These are phyloP conservation scores for Apodemus speciosus DNA, from an alignment of 2,113 vertebrate species.

Conservation along the genomic window DNA sequence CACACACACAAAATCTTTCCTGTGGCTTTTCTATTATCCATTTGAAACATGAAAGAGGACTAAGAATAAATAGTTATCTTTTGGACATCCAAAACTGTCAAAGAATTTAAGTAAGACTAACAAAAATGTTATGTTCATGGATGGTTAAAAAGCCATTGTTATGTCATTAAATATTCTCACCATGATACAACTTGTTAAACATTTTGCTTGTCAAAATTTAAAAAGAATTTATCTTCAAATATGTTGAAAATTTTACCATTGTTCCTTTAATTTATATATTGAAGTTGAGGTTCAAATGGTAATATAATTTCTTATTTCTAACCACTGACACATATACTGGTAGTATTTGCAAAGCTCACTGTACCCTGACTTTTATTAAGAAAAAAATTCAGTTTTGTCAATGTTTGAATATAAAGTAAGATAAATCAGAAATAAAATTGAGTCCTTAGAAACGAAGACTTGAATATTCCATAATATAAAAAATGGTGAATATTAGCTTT, in stretches of 20 bases:
- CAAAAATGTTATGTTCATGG: background rate
- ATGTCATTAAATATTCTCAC: background rate
- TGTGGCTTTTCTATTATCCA: background rate
- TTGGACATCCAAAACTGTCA: background rate
- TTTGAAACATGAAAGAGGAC: background rate
- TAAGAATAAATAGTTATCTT: background rate
- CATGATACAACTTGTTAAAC: background rate
- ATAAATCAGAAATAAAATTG: constrained; percentile 15
- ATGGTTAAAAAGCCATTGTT: constrained; percentile 16
- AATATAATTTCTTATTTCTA: background rate
- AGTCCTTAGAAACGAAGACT: constrained; percentile 46
- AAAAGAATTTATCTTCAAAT: background rate
- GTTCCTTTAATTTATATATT: background rate
- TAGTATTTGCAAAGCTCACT: background rate
- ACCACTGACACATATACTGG: background rate
- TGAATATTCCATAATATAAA: constrained; percentile 42
- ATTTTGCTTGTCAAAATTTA: background rate
- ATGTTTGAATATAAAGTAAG: constrained; percentile 6
- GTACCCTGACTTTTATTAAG: background rate
- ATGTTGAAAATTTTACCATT: background rate
- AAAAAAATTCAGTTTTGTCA: background rate
- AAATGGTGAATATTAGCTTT: constrained; percentile 53
- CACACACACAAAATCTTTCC: background rate
- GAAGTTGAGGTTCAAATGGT: background rate
- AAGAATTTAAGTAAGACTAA: background rate